Conservation (phyloP, 2,888 invertebrate genomes). For the Mesodorylaimus sp. region DNA sequence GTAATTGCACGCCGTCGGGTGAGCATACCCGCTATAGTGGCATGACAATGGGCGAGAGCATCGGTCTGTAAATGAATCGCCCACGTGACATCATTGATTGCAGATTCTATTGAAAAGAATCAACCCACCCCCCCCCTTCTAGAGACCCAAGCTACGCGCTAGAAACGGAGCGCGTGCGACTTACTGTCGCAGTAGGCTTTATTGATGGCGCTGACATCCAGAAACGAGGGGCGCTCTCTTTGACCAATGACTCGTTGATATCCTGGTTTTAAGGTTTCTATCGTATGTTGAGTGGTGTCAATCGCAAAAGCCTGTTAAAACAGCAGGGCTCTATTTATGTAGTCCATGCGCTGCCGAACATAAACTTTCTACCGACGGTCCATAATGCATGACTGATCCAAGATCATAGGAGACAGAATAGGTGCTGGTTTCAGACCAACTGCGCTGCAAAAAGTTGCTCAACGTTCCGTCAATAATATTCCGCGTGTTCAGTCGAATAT, state of each 20-base stretch:
- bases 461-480: conserved; percentile 23
- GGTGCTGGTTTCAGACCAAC: conserved; percentile 15
- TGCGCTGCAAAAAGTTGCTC: conserved; percentile 21
- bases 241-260: conserved; percentile 28
- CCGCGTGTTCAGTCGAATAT: conserved; percentile 15
- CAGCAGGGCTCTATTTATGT: too few relatives aligned
- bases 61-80: background rate
- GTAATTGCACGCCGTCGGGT: conserved; percentile 17
- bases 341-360: too few relatives aligned
- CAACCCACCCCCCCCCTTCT: too few relatives aligned
- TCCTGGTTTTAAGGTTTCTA: conserved; percentile 21
- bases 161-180: background rate
- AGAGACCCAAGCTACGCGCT: too few relatives aligned
- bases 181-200: conserved; percentile 24
- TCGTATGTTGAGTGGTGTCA: conserved; percentile 22
- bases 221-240: conserved; percentile 24
- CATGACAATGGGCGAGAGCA: conserved; percentile 12
- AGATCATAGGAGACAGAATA: conserved; percentile 24
- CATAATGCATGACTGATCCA: conserved; percentile 24
- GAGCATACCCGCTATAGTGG: conserved; percentile 25
- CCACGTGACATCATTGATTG: too few relatives aligned
- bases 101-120: too few relatives aligned
- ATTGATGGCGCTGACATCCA: conserved; percentile 21
- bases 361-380: too few relatives aligned
- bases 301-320: conserved; percentile 22